Conservation (phyloP, 2,888 invertebrate genomes). For the Malacosoma neustria region DNA sequence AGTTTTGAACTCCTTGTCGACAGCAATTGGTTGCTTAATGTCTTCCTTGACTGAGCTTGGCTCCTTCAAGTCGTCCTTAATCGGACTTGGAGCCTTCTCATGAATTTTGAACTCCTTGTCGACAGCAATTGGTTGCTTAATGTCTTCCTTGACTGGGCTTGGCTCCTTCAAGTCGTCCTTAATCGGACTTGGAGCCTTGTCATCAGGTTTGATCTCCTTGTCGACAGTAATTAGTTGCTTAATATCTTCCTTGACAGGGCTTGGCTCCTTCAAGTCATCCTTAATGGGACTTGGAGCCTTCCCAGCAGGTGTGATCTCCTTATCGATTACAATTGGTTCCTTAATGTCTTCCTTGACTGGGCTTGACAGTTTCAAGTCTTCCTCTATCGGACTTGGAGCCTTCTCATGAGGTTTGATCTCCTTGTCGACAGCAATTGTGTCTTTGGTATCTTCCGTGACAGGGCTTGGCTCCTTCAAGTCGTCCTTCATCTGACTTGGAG, state of each 20-base stretch:
- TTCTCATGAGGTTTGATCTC: background rate
- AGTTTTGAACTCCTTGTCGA: no score
- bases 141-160: background rate
- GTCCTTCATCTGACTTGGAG: background rate
- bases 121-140: background rate
- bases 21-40: conserved; percentile 3
- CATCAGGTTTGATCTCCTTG: conserved; percentile 4
- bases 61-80: conserved; percentile 1
- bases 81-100: conserved; percentile 4
- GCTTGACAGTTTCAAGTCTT: no score
- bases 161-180: background rate
- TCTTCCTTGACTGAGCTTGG: conserved; percentile 4
- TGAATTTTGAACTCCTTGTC: no score
- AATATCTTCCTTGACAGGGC: no score
- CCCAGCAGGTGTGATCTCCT: no score
- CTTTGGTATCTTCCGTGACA: background rate
- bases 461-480: conserved; percentile 1
- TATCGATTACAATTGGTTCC: no score
- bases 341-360: conserved; percentile 2
- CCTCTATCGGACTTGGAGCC: no score
- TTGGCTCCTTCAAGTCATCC: background rate
- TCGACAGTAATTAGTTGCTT: no score
- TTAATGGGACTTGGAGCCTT: background rate
- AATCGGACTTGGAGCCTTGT: conserved; percentile 4
- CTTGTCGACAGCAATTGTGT: background rate